Evolutionary conservation across 2,113 vertebrate species (phyloP).

Genomic region (Martes martes): DNA sequence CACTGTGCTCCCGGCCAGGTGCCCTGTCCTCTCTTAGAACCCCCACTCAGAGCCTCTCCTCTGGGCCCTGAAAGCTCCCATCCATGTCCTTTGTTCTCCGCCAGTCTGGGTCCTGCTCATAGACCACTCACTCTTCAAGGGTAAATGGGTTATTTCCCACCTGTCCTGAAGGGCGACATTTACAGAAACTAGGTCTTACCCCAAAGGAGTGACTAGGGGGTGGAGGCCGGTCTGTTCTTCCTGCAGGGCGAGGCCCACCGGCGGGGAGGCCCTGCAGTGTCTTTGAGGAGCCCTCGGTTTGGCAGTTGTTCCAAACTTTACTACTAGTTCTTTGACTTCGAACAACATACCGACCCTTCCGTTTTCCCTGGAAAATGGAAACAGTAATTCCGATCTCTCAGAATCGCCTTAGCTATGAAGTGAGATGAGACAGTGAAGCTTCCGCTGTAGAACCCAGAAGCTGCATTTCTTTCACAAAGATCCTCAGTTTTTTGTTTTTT

Average conservation of each 20-base stretch:
- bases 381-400: neutral
- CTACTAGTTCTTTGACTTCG: neutral
- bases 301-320: neutral
- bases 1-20: neutral
- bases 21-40: neutral
- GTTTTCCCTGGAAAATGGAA: neutral
- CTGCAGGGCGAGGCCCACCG: accelerated
- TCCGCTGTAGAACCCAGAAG: accelerated
- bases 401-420: neutral
- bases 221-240: neutral
- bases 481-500: neutral
- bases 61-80: neutral
- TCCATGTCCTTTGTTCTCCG: no score
- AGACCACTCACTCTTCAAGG: neutral
- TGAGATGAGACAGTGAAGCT: neutral
- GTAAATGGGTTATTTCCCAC: neutral
- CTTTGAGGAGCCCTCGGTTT: neutral
- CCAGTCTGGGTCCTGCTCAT: neutral
- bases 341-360: neutral
- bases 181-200: neutral
- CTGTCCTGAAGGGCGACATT: neutral
- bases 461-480: neutral
- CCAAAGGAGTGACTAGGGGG: neutral
- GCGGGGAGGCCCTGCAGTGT: neutral
- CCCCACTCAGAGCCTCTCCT: no score